These are phyloP conservation scores for Calephelis perditalis DNA, from an alignment of 2,888 invertebrate genomes.

Conservation along the genomic window DNA sequence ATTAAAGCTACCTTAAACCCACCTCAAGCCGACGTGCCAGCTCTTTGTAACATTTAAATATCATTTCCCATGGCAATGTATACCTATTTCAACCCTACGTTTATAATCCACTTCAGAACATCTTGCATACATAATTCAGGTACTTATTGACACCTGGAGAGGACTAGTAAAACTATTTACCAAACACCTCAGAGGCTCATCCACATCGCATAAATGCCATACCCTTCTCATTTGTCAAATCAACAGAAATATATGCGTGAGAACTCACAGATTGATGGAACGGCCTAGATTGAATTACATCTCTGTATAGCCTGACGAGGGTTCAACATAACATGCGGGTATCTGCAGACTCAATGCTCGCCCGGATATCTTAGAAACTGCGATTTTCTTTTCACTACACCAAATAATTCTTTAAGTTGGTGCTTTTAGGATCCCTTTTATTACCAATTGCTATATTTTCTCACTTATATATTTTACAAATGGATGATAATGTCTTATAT, in stretches of 20 bases:
- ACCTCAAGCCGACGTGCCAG: background rate
- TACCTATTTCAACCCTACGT: background rate
- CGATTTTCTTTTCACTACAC: conserved; percentile 12
- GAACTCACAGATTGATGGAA: conserved; percentile 75
- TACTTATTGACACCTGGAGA: conserved; percentile 19
- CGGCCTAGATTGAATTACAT: conserved; percentile 76
- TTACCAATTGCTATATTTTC: background rate
- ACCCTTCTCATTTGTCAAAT: conserved; percentile 79
- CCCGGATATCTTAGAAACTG: conserved; percentile 33
- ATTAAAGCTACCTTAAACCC: background rate
- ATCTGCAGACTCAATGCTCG: conserved; percentile 56
- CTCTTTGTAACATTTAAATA: background rate
- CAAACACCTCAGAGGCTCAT: conserved; percentile 44
- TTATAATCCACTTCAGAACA: conserved; percentile 4
- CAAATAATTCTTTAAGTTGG: conserved; percentile 1
- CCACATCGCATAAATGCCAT: conserved; percentile 46
- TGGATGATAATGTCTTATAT: background rate
- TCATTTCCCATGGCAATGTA: background rate
- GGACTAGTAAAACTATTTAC: conserved; percentile 28
- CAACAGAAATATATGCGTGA: conserved; percentile 77
- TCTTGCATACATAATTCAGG: conserved; percentile 6
- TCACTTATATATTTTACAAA: background rate
- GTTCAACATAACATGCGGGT: conserved; percentile 68
- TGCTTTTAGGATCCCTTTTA: conserved; percentile 7
- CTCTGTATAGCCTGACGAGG: conserved; percentile 72